These are phyloP conservation scores for Rhyacophila evoluta DNA, from an alignment of 2,888 invertebrate species.

Conservation along the genomic window DNA sequence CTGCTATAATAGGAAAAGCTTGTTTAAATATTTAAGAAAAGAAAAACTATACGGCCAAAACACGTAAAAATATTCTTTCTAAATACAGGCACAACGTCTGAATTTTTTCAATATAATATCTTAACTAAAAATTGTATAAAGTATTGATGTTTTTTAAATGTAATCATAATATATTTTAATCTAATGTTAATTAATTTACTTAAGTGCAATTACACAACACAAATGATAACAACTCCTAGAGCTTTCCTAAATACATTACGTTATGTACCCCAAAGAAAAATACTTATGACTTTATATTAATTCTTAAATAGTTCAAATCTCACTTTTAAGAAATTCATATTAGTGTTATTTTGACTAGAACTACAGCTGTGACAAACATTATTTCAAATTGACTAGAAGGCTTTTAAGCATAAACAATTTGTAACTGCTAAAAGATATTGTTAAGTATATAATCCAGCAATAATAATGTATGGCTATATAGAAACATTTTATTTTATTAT, in stretches of 20 bases:
- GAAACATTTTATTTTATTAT: neutral
- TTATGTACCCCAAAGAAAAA: constrained; percentile 5
- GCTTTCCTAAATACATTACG: constrained; percentile 13
- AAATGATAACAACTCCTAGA: constrained; percentile 22
- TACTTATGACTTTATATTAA: neutral
- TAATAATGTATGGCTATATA: neutral
- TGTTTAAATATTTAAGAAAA: neutral
- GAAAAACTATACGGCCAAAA: neutral
- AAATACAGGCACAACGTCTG: constrained; percentile 8
- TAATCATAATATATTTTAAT: neutral
- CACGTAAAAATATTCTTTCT: constrained; percentile 1
- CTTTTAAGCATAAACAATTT: constrained; percentile 29
- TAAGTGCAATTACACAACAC: constrained; percentile 21
- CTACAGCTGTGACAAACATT: constrained; percentile 43
- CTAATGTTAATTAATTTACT: constrained; percentile 12
- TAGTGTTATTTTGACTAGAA: constrained; percentile 32
- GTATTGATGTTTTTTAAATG: constrained; percentile 14
- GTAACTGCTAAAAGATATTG: neutral
- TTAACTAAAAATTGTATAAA: constrained; percentile 15
- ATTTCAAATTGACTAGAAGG: constrained; percentile 43
- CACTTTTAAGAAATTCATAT: constrained; percentile 1
- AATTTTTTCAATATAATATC: neutral
- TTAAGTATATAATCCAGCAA: neutral
- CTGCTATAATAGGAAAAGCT: neutral
- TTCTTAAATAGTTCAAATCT: constrained; percentile 24